Base-by-base conservation (phyloP, 1,140 invertebrate genomes). In the Thalassaphorura encarpata region DNA sequence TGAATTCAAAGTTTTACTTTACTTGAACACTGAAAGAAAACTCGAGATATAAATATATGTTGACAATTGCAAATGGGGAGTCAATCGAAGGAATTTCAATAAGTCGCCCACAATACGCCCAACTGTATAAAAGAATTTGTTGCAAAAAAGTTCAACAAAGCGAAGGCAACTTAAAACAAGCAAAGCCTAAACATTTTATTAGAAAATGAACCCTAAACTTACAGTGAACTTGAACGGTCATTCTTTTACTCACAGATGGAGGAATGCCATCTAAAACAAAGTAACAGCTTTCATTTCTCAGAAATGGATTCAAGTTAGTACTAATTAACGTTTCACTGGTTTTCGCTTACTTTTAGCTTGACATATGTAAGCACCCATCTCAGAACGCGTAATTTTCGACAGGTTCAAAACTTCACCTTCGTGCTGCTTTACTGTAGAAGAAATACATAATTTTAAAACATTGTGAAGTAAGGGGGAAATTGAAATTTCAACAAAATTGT, bases 311-410 rank as follows among this genome's bases (percentile, higher is more conserved):
- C 33, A 36, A 36, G n/a, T 36, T 36, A n/a, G n/a, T 36, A 36
- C 33, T 11, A 11, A 36, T 36, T 11, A 36, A 36, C 33, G 11
- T 11, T n/a, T 36, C 33, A n/a, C n/a, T 11, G 33, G 33, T 36
- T 36, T n/a, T 36, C 11, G 33, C 33, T 36, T 36, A 36, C 80
- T 73, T n/a, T 11, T 11, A 4, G 78, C 78, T 69, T 89, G 84
- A 71, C 87, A 89, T 57, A 89, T 75, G 68, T 89, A 89, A 54
- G 82, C 83, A 56, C 85, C 85, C 87, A 90, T 90, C 71, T 90
- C 86, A 39, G 81, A 83, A 54, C 87, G 76, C 29, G 83, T 87
- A 65, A 90, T 83, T 71, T 86, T 87, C 23, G 82, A 79, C 62
- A 90, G 73, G 54, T 78, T 79, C 59, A 87, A 74, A 60, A 83